Conservation (phyloP, 1,140 invertebrate genomes). For the Zelostemma sp. region DNA sequence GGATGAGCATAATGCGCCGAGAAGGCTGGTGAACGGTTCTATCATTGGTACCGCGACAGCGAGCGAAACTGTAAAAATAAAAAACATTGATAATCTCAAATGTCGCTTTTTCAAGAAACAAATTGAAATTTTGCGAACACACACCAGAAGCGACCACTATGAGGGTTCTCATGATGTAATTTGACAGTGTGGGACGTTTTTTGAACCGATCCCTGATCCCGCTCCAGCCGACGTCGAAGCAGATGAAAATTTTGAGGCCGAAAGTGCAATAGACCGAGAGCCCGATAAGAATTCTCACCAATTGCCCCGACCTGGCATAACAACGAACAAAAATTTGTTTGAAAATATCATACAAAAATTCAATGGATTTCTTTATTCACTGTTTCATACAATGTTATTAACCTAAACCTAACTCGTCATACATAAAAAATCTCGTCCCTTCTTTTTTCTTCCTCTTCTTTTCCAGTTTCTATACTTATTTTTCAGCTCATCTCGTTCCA, state of each 20-base stretch:
- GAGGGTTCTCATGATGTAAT: slow-evolving; percentile 81
- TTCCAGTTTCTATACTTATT: too few relatives aligned
- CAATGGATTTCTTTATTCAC: too few relatives aligned
- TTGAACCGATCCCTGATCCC: slow-evolving; percentile 78
- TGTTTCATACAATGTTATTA: too few relatives aligned
- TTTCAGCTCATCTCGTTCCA: too few relatives aligned
- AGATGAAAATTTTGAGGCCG: slow-evolving; percentile 97
- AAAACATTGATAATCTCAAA: too few relatives aligned
- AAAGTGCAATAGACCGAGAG: slow-evolving; percentile 93
- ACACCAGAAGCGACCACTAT: slow-evolving; percentile 75
- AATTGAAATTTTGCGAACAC: not conserved
- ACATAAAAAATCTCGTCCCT: too few relatives aligned
- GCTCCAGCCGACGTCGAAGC: slow-evolving; percentile 85
- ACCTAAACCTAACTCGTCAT: too few relatives aligned
- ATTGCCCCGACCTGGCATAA: slow-evolving; percentile 80
- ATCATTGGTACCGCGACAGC: slow-evolving; percentile 91
- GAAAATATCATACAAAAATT: too few relatives aligned
- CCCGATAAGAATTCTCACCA: slow-evolving; percentile 88
- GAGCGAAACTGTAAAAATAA: too few relatives aligned
- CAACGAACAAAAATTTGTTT: too few relatives aligned
- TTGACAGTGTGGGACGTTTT: slow-evolving; percentile 77
- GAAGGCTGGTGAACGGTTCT: slow-evolving; percentile 90
- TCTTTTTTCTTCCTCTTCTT: too few relatives aligned
- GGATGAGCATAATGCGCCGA: slow-evolving; percentile 95
- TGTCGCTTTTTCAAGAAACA: too few relatives aligned